phyloP scores from a whole-genome alignment of 2,113 vertebrate species.

The Triplophysa rosa region DNA sequence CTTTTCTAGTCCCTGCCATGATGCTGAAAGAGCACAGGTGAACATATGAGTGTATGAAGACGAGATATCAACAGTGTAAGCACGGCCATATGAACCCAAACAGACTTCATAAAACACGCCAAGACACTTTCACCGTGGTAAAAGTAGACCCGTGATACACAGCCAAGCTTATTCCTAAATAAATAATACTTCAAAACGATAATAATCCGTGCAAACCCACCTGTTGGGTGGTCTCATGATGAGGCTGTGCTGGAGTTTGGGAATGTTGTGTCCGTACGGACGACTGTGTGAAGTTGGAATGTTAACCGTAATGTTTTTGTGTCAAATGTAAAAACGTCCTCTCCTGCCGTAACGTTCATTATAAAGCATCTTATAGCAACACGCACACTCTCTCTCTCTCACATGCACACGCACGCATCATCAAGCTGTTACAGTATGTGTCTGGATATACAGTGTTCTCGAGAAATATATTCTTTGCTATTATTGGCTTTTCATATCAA shows the following conservation, averaged over 20 bases:
- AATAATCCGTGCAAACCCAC: not conserved
- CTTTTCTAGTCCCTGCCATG: not conserved
- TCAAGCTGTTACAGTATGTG: constrained; percentile 42
- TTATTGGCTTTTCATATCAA: constrained; percentile 38
- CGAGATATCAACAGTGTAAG: no score
- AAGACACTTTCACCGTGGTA: not conserved
- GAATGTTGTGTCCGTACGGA: not conserved
- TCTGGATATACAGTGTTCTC: constrained; percentile 43
- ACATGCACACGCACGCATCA: not conserved
- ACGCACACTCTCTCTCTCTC: not conserved
- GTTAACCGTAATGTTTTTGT: constrained; percentile 16
- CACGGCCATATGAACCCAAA: no score
- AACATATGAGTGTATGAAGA: not conserved
- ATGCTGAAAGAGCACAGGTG: not conserved
- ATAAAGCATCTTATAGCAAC: not conserved
- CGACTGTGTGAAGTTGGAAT: not conserved
- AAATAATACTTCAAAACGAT: constrained; percentile 31
- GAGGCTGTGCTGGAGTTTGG: constrained; percentile 25
- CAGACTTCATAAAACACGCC: no score
- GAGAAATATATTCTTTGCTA: constrained; percentile 44
- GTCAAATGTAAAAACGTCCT: not conserved
- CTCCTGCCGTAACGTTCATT: not conserved
- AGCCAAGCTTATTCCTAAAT: constrained; percentile 8
- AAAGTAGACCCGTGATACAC: constrained; percentile 6
- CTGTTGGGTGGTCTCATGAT: not conserved